Percentiles rank a stretch among this genome's conserved stretches.
phyloP scores from a whole-genome alignment of 2,888 invertebrate species.

The Eupithecia dodoneata region DNA sequence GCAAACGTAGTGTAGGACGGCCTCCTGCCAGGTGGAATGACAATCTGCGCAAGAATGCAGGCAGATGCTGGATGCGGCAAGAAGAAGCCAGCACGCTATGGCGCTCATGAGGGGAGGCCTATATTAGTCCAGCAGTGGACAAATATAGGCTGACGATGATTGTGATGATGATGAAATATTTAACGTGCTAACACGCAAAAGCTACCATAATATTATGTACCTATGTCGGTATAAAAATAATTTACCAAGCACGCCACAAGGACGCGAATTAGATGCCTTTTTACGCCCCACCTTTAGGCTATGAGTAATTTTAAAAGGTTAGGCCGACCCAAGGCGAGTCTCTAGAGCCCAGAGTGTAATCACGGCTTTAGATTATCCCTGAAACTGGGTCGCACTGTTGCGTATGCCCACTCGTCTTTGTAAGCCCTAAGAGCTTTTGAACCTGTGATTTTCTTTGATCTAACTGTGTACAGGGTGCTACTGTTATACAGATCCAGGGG shows the following conservation, averaged over 20 bases:
- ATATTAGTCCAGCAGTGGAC: too few relatives aligned
- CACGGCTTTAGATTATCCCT: conserved; percentile 12
- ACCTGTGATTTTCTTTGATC: conserved; percentile 11
- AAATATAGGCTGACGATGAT: too few relatives aligned
- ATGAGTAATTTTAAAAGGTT: conserved; percentile 34
- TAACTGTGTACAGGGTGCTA: conserved; percentile 2
- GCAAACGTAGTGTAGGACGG: too few relatives aligned
- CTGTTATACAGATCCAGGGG: neutral
- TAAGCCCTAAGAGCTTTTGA: conserved; percentile 9
- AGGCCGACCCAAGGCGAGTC: conserved; percentile 41
- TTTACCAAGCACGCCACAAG: conserved; percentile 1
- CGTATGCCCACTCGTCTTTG: neutral
- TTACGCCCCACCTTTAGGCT: neutral
- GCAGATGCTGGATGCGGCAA: too few relatives aligned
- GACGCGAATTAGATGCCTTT: conserved; percentile 5
- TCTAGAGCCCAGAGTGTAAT: conserved; percentile 5
- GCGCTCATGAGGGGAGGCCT: too few relatives aligned
- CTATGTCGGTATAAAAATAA: neutral
- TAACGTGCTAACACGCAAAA: neutral
- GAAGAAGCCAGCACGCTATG: too few relatives aligned
- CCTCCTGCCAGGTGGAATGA: too few relatives aligned
- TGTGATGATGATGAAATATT: too few relatives aligned
- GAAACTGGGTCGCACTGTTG: conserved; percentile 15
- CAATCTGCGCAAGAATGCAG: too few relatives aligned
- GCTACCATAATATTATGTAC: neutral